phyloP scores from a whole-genome alignment of 2,888 invertebrate genomes.

The Zhuqinia jingwanae region DNA sequence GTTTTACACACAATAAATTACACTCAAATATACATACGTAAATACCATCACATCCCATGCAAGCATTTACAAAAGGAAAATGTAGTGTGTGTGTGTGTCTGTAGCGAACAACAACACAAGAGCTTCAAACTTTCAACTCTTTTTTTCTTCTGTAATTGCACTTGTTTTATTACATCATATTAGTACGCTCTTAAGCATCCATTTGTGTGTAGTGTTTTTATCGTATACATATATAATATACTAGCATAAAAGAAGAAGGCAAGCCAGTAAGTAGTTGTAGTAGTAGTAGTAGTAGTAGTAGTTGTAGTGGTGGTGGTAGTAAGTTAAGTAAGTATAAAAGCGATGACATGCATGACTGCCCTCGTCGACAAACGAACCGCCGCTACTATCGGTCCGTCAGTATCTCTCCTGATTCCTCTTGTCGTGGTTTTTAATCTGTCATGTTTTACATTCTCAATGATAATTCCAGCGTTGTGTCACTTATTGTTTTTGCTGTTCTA shows the following conservation, averaged over 20 bases:
- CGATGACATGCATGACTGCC: conserved; percentile 72
- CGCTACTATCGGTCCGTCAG: conserved; percentile 37
- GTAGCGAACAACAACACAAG: conserved; percentile 1
- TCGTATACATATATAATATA: no score
- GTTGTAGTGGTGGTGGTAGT: no score
- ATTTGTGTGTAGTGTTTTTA: conserved; percentile 55
- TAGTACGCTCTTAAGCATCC: conserved; percentile 52
- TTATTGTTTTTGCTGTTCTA: conserved; percentile 60
- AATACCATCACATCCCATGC: conserved; percentile 1
- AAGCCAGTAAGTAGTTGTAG: background rate
- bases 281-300: no score
- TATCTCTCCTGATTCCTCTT: conserved; percentile 28
- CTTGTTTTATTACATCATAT: conserved; percentile 67
- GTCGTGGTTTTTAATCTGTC: conserved; percentile 71
- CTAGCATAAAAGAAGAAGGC: background rate
- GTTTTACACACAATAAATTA: conserved; percentile 70
- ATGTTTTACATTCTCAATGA: conserved; percentile 69
- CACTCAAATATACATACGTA: conserved; percentile 51
- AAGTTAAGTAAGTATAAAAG: conserved; percentile 60
- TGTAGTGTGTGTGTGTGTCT: background rate
- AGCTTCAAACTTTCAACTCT: conserved; percentile 15
- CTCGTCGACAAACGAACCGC: conserved; percentile 65
- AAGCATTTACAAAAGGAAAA: background rate
- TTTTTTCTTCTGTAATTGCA: conserved; percentile 57
- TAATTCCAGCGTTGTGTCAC: conserved; percentile 67